A percentile compares a stretch with the other conserved stretches of the same genome.
Conservation (phyloP, 2,113 vertebrate genomes). For the Macquaria ambigua region DNA sequence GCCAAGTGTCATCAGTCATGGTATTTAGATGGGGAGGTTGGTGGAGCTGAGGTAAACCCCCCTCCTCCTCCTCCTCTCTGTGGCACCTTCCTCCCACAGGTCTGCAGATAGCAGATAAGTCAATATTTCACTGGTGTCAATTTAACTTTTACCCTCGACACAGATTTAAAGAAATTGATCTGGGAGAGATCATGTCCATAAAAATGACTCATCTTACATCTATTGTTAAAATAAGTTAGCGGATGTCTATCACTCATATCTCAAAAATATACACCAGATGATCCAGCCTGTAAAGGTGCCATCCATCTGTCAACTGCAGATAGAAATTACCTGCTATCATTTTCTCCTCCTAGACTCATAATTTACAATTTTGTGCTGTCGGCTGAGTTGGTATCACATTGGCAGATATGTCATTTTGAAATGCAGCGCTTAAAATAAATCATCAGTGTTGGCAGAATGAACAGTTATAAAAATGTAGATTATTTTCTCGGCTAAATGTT, state of each 20-base stretch:
- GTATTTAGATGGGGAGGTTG: neutral
- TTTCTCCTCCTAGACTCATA: neutral
- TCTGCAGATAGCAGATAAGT: conserved; percentile 27
- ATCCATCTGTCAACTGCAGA: conserved; percentile 14
- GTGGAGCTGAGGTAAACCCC: conserved; percentile 17
- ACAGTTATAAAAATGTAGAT: neutral
- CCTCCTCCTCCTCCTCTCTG: neutral
- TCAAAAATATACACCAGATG: neutral
- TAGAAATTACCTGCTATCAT: conserved; percentile 15
- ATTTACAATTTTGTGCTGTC: conserved; percentile 26
- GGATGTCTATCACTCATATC: conserved; percentile 13
- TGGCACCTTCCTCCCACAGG: conserved; percentile 4
- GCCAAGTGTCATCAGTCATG: conserved; percentile 13
- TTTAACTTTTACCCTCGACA: conserved; percentile 9
- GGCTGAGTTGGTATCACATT: neutral
- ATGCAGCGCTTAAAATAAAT: conserved; percentile 11
- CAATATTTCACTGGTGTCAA: neutral
- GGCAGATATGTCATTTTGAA: conserved; percentile 13
- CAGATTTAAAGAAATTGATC: neutral
- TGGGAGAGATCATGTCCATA: neutral
- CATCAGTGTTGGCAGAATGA: neutral
- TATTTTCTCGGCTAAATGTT: neutral
- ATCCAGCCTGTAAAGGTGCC: conserved; percentile 1
- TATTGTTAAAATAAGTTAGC: conserved; percentile 1
- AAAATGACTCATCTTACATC: neutral